Percentiles rank a stretch among this genome's conserved stretches.
These are phyloP conservation scores for Parasteatoda tepidariorum DNA, from an alignment of 1,140 invertebrate species.

Conservation along the genomic window DNA sequence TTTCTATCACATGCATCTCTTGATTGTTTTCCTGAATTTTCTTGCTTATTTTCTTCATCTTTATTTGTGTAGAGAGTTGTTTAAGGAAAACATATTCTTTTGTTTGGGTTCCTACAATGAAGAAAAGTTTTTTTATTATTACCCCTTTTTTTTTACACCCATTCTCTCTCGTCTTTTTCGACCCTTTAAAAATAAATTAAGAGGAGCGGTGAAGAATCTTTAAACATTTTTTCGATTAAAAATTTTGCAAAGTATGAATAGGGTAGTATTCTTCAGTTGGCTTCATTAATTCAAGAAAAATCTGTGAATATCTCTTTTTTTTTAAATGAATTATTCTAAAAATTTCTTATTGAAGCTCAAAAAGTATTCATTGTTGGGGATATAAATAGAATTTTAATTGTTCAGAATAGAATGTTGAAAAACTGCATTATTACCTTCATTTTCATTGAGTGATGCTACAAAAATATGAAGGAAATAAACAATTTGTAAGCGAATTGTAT, in stretches of 20 bases:
- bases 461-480: too few relatives aligned
- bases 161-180: not conserved
- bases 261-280: too few relatives aligned
- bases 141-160: not conserved
- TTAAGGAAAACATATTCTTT: slow-evolving; percentile 57
- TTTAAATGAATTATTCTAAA: too few relatives aligned
- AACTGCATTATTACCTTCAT: too few relatives aligned
- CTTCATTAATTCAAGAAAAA: slow-evolving; percentile 43
- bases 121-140: not conserved
- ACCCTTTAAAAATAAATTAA: not conserved
- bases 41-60: slow-evolving; percentile 42
- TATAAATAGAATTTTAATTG: too few relatives aligned
- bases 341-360: not conserved
- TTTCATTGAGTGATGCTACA: too few relatives aligned
- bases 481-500: too few relatives aligned
- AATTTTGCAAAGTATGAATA: too few relatives aligned
- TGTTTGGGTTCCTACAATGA: slow-evolving; percentile 23
- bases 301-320: too few relatives aligned
- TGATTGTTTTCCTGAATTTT: slow-evolving; percentile 61
- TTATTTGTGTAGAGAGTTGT: slow-evolving; percentile 50
- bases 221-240: not conserved
- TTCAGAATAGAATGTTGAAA: too few relatives aligned
- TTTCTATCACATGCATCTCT: slow-evolving; percentile 60
- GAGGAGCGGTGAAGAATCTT: not conserved
- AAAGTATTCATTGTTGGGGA: not conserved